Conservation (phyloP, 2,888 invertebrate species). For the Orthosia gothica region DNA sequence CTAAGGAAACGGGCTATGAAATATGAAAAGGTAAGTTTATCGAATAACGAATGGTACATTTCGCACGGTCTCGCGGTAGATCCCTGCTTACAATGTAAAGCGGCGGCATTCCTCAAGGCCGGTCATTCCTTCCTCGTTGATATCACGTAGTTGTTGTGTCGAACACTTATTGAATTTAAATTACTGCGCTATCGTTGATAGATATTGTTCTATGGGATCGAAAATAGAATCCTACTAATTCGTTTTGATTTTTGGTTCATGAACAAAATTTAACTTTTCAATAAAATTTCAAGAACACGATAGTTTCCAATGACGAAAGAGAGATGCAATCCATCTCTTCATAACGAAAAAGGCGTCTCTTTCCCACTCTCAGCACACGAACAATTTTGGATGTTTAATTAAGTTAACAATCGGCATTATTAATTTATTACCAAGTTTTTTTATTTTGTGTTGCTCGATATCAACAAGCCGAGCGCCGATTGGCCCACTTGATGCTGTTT, state of each 20-base stretch:
- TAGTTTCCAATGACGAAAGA: background rate
- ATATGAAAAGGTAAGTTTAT: slow-evolving; percentile 30
- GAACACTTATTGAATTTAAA: slow-evolving; percentile 72
- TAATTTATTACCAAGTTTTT: no score
- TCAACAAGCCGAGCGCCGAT: background rate
- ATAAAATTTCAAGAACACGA: background rate
- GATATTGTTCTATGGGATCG: slow-evolving; percentile 43
- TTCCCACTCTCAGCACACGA: background rate
- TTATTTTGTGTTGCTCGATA: background rate
- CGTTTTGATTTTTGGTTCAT: background rate
- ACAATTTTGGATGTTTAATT: no score
- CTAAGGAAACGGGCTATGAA: slow-evolving; percentile 10
- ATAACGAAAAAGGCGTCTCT: background rate
- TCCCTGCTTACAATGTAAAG: slow-evolving; percentile 64
- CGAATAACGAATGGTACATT: slow-evolving; percentile 48
- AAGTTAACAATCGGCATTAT: no score
- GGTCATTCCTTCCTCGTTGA: slow-evolving; percentile 80
- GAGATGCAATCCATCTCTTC: background rate
- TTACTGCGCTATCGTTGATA: slow-evolving; percentile 52
- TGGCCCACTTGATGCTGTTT: background rate
- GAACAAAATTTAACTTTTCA: background rate
- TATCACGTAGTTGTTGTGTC: slow-evolving; percentile 67
- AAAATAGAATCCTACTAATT: slow-evolving; percentile 32
- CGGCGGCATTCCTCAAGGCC: slow-evolving; percentile 88
- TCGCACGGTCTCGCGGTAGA: slow-evolving; percentile 54